Conservation (phyloP, 1,140 invertebrate species). For the Brachionus calyciflorus region DNA sequence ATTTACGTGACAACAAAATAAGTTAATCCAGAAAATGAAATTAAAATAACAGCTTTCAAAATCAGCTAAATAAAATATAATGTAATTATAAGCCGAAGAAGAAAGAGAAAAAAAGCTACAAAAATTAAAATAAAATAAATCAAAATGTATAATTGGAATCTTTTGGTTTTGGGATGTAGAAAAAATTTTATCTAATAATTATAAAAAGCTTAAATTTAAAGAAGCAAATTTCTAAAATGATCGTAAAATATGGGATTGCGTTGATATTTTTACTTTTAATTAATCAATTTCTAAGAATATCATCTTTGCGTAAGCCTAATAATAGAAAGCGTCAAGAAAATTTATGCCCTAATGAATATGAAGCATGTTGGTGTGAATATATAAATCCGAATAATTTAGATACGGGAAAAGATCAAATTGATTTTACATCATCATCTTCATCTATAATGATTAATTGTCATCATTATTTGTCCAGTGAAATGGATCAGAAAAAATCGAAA, state of each 20-base stretch:
- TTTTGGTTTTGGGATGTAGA: no score
- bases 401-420: neutral
- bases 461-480: neutral
- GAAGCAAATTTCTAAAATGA: no score
- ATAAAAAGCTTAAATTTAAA: no score
- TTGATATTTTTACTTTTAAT: neutral
- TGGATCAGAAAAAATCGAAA: neutral
- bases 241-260: neutral
- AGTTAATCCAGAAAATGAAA: no score
- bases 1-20: no score
- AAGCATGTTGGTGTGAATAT: conserved; percentile 27
- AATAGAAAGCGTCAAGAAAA: neutral
- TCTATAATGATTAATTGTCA: conserved; percentile 32
- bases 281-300: neutral
- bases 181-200: no score
- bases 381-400: neutral
- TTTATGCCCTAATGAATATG: conserved; percentile 17
- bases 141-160: no score
- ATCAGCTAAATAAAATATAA: no score
- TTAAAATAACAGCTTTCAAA: no score
- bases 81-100: no score
- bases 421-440: neutral
- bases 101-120: no score
- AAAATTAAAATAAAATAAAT: no score
- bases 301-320: neutral